These are phyloP conservation scores for Ectobius pallidus DNA, from an alignment of 2,888 invertebrate genomes.

Conservation along the genomic window DNA sequence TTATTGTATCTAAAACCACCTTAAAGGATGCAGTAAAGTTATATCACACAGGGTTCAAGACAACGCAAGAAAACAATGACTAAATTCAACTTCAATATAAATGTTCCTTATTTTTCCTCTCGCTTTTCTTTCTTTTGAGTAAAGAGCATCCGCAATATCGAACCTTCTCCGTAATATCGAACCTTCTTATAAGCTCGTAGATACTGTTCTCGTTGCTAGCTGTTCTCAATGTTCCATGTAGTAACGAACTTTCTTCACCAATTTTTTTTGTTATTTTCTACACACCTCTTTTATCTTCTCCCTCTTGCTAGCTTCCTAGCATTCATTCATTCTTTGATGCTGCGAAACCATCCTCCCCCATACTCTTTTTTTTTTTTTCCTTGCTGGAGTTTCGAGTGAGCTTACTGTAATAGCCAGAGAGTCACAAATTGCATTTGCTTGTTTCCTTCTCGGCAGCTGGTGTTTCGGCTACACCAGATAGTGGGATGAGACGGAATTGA, in stretches of 20 bases:
- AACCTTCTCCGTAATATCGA: background rate
- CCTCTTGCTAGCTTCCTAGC: background rate
- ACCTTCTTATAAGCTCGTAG: background rate
- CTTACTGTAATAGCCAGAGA: constrained; percentile 19
- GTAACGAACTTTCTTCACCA: background rate
- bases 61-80: background rate
- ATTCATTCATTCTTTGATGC: constrained; percentile 29
- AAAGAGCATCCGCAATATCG: background rate
- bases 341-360: background rate
- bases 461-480: constrained; percentile 31
- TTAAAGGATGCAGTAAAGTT: background rate
- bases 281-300: constrained; percentile 12
- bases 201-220: background rate
- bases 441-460: constrained; percentile 38
- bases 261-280: constrained; percentile 11
- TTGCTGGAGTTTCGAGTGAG: background rate
- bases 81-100: constrained; percentile 11
- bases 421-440: constrained; percentile 43
- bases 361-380: background rate
- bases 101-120: background rate
- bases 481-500: constrained; percentile 16
- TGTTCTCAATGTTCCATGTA: background rate
- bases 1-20: background rate
- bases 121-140: background rate
- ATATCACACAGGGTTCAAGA: background rate